Evolutionary conservation across 1,140 invertebrate genomes (phyloP), one percentile per base, ranked within the genome.

Genomic region (Luehdorfia chinensis): DNA sequence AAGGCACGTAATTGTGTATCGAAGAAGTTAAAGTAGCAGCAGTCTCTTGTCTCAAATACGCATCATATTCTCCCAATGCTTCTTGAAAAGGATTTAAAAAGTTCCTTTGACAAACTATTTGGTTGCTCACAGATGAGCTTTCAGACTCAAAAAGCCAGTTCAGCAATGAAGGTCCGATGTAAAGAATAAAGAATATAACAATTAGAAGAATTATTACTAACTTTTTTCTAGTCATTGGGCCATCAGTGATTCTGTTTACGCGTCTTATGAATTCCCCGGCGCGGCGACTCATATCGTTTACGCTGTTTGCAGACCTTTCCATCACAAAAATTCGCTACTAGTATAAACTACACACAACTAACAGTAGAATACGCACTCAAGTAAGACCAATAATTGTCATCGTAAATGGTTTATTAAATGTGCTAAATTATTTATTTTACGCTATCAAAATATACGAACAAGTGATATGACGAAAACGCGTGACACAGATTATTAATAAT

Each of bases 1-100:
- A 95, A 63, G 93, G 92, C 64, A 93, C 87, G 72, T 91, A 94
- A 44, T 88, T 83, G 36, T 90, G 85, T 52, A 91, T 90, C 8
- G 69, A 37, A 15, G 72, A 75, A 2, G 78, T 71, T 18, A 90
- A 71, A 14, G 84, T 68, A 2, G 87, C 80, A 32, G 88, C 64
- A 36, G 90, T 89, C 60, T 90, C 75, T 52, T 90, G 89, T 51
- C 91, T 87, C 47, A 95, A 87, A 68, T 93, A 92, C 7, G 90
- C 92, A 81, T 94, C 92, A 63, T 92, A 92, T 39, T 91, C 88
- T 12, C 81, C 70, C 27, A 89, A 77, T 59, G 91, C 89, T 2
- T 86, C 73, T 55, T 90, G 83, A 65, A 91, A 92, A 39, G 88
- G 88, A 23, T 84, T 86, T 47, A 94, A 57, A 30, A 90, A 90